Evolutionary conservation across 30 jellyfish, hydroid and myxozoan genomes (phyloP).

Genomic region (Catostylus mosaicus): DNA sequence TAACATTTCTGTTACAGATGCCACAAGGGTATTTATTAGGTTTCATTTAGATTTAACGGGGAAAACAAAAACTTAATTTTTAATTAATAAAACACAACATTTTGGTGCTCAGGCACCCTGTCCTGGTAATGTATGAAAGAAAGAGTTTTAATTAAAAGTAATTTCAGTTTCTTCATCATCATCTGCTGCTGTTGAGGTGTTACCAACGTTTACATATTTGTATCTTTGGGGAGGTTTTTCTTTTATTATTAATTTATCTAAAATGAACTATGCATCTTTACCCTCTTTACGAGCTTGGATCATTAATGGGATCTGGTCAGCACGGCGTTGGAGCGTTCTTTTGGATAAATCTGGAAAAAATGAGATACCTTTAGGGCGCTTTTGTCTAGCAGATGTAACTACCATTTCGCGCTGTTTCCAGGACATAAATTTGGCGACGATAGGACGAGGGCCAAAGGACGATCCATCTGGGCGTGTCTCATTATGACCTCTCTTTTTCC

Average conservation of each 20-base stretch:
- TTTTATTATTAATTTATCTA: constrained; percentile 45
- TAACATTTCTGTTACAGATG: constrained; percentile 47
- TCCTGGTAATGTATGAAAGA: no score
- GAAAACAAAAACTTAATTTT: constrained; percentile 13
- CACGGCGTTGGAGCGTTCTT: constrained; percentile 48
- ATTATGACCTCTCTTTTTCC: constrained; percentile 26
- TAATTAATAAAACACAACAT: neutral
- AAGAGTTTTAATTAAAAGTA: no score
- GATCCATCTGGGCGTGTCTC: constrained; percentile 33
- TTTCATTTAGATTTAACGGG: neutral
- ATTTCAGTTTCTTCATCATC: no score
- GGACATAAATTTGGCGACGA: constrained; percentile 30
- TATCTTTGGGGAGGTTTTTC: constrained; percentile 3
- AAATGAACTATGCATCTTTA: constrained; percentile 39
- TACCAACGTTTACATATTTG: no score
- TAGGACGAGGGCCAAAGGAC: constrained; percentile 37
- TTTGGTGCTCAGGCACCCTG: neutral
- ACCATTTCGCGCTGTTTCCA: constrained; percentile 40
- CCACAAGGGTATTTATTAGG: constrained; percentile 54
- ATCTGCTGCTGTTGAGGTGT: neutral
- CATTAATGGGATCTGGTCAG: constrained; percentile 36
- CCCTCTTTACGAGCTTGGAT: constrained; percentile 40
- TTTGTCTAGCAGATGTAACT: constrained; percentile 28
- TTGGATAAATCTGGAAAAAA: constrained; percentile 43
- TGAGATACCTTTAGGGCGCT: constrained; percentile 45